phyloP scores from a whole-genome alignment of 2,888 invertebrate genomes.

The Brachyopa scutellaris region DNA sequence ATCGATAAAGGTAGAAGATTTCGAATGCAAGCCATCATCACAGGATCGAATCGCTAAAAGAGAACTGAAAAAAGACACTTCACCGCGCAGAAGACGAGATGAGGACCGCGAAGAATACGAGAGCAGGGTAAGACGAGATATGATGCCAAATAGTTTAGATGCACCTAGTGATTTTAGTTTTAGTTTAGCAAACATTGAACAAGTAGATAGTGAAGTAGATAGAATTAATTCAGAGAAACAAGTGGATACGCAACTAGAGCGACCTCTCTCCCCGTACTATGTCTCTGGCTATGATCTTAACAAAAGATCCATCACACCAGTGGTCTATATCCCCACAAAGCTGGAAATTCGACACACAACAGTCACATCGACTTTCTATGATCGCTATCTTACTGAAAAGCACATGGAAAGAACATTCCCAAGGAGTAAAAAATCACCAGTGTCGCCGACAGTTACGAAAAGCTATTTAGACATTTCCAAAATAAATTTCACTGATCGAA shows the following conservation, averaged over 20 bases:
- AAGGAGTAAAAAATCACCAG: constrained; percentile 77
- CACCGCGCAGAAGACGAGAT: constrained; percentile 78
- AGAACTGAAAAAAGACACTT: constrained; percentile 78
- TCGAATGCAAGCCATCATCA: constrained; percentile 7
- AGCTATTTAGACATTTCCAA: constrained; percentile 76
- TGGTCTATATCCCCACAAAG: constrained; percentile 78
- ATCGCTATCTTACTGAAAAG: constrained; percentile 81
- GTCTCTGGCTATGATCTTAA: constrained; percentile 72
- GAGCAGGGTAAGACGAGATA: constrained; percentile 81
- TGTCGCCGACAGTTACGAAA: constrained; percentile 77
- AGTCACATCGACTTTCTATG: constrained; percentile 81
- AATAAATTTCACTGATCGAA: constrained; percentile 12
- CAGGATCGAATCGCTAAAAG: constrained; percentile 74
- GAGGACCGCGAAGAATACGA: constrained; percentile 81
- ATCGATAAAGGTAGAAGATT: constrained; percentile 73
- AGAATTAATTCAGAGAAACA: constrained; percentile 75
- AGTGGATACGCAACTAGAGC: constrained; percentile 74
- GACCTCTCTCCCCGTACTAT: constrained; percentile 77
- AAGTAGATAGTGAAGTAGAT: constrained; percentile 82
- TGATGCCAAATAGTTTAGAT: constrained; percentile 80
- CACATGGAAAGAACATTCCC: constrained; percentile 79
- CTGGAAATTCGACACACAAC: constrained; percentile 81
- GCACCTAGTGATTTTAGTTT: constrained; percentile 78
- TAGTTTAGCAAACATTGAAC: constrained; percentile 78
- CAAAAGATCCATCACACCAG: constrained; percentile 76